phyloP scores from a whole-genome alignment of 2,888 invertebrate species.

The Drosophila kuntzei region DNA sequence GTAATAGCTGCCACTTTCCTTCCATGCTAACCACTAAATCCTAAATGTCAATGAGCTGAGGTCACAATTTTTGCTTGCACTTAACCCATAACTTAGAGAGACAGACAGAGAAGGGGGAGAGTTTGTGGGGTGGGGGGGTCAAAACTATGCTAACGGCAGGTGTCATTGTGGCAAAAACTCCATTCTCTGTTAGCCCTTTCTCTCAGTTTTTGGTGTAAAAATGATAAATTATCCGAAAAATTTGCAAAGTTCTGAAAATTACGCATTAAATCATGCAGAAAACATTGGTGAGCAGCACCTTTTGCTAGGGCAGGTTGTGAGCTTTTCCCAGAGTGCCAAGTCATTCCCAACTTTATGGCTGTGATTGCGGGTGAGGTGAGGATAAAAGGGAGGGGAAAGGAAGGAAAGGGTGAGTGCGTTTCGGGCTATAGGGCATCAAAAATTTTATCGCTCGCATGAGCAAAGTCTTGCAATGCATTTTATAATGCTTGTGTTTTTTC shows the following conservation, averaged over 20 bases:
- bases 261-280: conserved; percentile 79
- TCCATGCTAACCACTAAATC: conserved; percentile 48
- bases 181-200: not conserved
- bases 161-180: conserved; percentile 56
- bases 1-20: conserved; percentile 5
- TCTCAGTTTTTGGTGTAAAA: conserved; percentile 55
- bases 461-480: conserved; percentile 55
- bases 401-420: conserved; percentile 21
- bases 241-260: conserved; percentile 80
- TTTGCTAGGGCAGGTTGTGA: conserved; percentile 10
- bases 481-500: conserved; percentile 40
- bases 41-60: conserved; percentile 76
- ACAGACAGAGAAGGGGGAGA: not conserved
- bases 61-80: conserved; percentile 67
- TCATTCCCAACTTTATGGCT: conserved; percentile 75
- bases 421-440: conserved; percentile 37
- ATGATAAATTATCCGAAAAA: conserved; percentile 78
- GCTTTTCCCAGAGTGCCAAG: conserved; percentile 55
- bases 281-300: conserved; percentile 46
- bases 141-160: conserved; percentile 64
- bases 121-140: not conserved
- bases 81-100: conserved; percentile 48
- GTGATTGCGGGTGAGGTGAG: conserved; percentile 41
- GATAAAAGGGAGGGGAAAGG: not conserved
- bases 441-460: conserved; percentile 60